These are phyloP conservation scores for Sarcophaga rosellei DNA, from an alignment of 2,888 invertebrate species.

Conservation along the genomic window DNA sequence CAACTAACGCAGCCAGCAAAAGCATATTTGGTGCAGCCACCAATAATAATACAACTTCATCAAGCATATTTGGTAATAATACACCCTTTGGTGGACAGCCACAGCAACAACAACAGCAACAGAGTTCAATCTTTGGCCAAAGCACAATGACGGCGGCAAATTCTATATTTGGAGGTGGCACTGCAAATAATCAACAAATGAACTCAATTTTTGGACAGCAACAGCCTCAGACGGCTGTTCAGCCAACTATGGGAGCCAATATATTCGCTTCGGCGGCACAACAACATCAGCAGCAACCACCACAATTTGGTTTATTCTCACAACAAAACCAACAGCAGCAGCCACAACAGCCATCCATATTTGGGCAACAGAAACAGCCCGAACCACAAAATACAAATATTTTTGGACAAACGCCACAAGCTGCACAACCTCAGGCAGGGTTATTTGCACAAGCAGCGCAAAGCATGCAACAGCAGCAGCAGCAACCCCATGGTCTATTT, in stretches of 20 bases:
- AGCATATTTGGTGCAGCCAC: constrained; percentile 69
- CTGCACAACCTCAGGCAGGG: constrained; percentile 56
- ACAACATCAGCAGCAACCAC: constrained; percentile 50
- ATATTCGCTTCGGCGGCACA: constrained; percentile 61
- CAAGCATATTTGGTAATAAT: constrained; percentile 48
- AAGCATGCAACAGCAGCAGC: constrained; percentile 65
- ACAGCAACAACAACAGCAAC: constrained; percentile 69
- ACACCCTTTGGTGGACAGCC: constrained; percentile 37
- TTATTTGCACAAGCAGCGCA: constrained; percentile 71
- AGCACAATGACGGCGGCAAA: constrained; percentile 63
- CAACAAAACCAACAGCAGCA: constrained; percentile 66
- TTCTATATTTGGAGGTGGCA: constrained; percentile 72
- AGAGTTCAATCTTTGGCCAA: constrained; percentile 70
- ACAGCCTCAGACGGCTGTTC: constrained; percentile 57
- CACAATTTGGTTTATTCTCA: constrained; percentile 65
- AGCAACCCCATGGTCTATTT: constrained; percentile 71
- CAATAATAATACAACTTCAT: background rate
- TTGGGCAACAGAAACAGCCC: constrained; percentile 58
- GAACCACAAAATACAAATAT: constrained; percentile 54
- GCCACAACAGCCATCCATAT: constrained; percentile 56
- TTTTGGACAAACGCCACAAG: constrained; percentile 65
- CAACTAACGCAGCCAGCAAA: constrained; percentile 31
- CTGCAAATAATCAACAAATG: constrained; percentile 70
- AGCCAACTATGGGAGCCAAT: constrained; percentile 40
- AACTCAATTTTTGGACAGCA: constrained; percentile 69